A percentile compares a stretch with the other conserved stretches of the same genome.
Evolutionary conservation across 1,140 invertebrate species (phyloP).

Genomic region (Drosophila erecta): DNA sequence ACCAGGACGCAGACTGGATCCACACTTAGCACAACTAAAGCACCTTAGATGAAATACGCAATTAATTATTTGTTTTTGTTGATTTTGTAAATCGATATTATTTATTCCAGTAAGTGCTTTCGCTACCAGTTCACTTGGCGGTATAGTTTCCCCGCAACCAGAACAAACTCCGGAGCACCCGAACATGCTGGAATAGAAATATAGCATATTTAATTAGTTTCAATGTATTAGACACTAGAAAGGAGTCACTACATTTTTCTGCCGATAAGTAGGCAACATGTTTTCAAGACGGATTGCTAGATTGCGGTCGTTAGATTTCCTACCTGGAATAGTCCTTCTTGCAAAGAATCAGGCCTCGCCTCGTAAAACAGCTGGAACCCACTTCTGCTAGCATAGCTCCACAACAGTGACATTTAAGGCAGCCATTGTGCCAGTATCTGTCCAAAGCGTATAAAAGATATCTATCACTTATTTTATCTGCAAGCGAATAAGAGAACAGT

Average conservation of each 20-base stretch:
- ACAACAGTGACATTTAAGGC: constrained; percentile 96
- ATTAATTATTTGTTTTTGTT: constrained; percentile 82
- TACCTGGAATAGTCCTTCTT: constrained; percentile 97
- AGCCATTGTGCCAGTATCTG: constrained; percentile 96
- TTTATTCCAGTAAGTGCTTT: constrained; percentile 86
- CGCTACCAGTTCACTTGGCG: constrained; percentile 96
- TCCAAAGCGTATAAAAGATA: constrained; percentile 95
- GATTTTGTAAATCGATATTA: constrained; percentile 85
- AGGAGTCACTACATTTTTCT: too few relatives aligned
- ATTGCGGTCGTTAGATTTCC: neutral
- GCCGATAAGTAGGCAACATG: too few relatives aligned
- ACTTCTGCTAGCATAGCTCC: constrained; percentile 94
- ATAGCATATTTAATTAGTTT: too few relatives aligned
- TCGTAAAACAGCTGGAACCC: constrained; percentile 95
- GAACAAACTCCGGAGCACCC: constrained; percentile 93
- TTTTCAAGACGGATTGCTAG: too few relatives aligned
- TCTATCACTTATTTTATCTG: constrained; percentile 93
- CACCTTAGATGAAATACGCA: constrained; percentile 96
- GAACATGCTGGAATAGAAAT: constrained; percentile 91
- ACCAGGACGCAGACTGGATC: constrained; percentile 92
- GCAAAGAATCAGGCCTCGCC: constrained; percentile 96
- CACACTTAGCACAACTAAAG: constrained; percentile 96
- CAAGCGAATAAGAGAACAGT: constrained; percentile 24
- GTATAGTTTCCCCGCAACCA: constrained; percentile 95
- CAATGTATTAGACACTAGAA: too few relatives aligned